Percentiles rank a stretch among this genome's conserved stretches.
phyloP scores from a whole-genome alignment of 2,113 vertebrate species.

The Clarias macrocephalus region DNA sequence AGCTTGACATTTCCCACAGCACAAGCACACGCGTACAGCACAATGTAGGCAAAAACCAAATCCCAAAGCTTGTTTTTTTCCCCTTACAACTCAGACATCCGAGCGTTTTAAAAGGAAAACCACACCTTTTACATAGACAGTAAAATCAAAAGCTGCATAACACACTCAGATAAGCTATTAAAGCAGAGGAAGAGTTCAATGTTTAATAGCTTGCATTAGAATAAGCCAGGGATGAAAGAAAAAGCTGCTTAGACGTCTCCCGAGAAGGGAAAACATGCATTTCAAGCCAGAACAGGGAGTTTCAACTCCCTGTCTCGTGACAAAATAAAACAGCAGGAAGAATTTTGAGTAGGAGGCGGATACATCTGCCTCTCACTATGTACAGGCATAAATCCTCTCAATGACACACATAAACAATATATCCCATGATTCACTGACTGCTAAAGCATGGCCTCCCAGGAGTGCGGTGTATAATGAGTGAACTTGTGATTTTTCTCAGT shows the following conservation, averaged over 20 bases:
- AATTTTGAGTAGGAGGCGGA: slow-evolving; percentile 5
- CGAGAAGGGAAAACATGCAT: not conserved
- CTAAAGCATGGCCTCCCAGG: not conserved
- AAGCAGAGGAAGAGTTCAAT: slow-evolving; percentile 9
- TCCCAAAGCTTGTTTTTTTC: not conserved
- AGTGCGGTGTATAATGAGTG: not conserved
- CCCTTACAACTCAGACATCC: not conserved
- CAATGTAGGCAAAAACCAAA: not conserved
- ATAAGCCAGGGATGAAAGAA: slow-evolving; percentile 24
- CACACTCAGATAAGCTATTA: not conserved
- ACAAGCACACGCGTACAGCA: not conserved
- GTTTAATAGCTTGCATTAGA: not conserved
- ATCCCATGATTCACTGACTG: slow-evolving; percentile 19
- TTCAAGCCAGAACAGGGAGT: not conserved
- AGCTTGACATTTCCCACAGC: slow-evolving; percentile 8
- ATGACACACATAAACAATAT: slow-evolving; percentile 4
- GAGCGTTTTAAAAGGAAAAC: not conserved
- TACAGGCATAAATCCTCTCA: slow-evolving; percentile 10
- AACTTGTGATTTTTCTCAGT: not conserved
- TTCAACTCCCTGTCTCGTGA: slow-evolving; percentile 17
- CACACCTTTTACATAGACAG: not conserved
- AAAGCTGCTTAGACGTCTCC: slow-evolving; percentile 35
- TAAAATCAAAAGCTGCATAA: not conserved
- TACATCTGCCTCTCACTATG: slow-evolving; percentile 20
- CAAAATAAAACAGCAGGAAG: slow-evolving; percentile 43